Evolutionary conservation across 2,113 vertebrate species (phyloP).

Genomic region (Paramormyrops kingsleyae): DNA sequence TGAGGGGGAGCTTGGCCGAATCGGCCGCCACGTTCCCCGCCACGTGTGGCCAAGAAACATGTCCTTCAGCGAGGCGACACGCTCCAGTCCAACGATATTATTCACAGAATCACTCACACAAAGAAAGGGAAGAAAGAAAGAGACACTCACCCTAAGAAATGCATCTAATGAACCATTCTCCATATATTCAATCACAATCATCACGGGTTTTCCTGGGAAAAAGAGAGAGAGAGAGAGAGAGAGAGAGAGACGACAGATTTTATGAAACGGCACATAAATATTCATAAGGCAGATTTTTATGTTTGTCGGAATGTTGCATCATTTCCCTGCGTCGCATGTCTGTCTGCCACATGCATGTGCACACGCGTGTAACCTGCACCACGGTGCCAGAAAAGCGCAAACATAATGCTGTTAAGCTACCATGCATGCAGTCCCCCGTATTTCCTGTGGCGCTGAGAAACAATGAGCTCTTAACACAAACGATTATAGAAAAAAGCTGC

Average conservation of each 20-base stretch:
- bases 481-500: background rate
- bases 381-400: background rate
- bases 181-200: conserved; percentile 99
- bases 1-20: background rate
- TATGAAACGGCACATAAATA: conserved; percentile 42
- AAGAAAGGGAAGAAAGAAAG: conserved; percentile 12
- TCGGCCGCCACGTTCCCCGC: background rate
- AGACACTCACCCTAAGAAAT: conserved; percentile 86
- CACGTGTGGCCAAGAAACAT: too few relatives aligned
- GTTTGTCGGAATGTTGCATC: background rate
- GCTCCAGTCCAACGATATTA: background rate
- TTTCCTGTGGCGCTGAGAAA: background rate
- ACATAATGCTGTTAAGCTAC: background rate
- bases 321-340: background rate
- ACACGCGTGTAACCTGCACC: background rate
- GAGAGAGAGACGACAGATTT: conserved; percentile 19
- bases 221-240: conserved; percentile 11
- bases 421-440: background rate
- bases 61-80: background rate
- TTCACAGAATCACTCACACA: background rate
- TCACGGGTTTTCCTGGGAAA: conserved; percentile 87
- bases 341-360: background rate
- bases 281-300: conserved; percentile 10
- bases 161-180: conserved; percentile 95
- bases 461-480: background rate